Evolutionary conservation across 2,797 vertebrate species (phyloP), one percentile per base, ranked within the genome.

Genomic region (Hafferia zeledoni): DNA sequence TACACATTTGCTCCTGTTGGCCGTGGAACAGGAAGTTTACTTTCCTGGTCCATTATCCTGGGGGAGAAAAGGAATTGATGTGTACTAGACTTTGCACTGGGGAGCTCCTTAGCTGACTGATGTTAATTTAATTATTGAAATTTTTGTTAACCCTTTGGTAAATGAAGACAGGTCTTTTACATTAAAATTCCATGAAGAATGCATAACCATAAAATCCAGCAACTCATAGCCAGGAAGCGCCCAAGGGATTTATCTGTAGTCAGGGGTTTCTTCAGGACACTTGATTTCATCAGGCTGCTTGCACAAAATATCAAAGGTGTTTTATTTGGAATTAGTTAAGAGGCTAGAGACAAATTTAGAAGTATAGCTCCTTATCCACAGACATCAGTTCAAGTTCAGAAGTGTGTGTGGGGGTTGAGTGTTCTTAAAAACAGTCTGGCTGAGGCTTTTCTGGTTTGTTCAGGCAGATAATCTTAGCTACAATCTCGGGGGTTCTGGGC

Each of bases 71-170:
- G 35, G 83, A 71, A 59, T 53, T 95, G 61, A 37, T 93, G 71
- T 78, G 83, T 85, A 68, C 72, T 59, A 59, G 70, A 22, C 70
- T 81, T 78, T 90, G 64, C 79, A 78, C 55, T 47, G 46, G 74
- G 82, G 55, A 96, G 30, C 39, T 84, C 35, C 86, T 83, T 60
- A 90, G 63, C 44, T 59, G 60, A 89, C 59, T 95, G 59, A 49
- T 67, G 75, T 81, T 91, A 91, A 93, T 90, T 94, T 88, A 94
- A 94, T 92, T 92, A 94, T 78, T 76, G 83, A 74, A 60, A 15
- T 56, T 88, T 95, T 94, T 85, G 46, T 96, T 96, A 97, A 96
- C 87, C 72, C 92, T 81, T 94, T 90, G 55, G 28, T 90, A 85
- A 83, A 55, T 25, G 23, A 94, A 95, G 83, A 50, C 44, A 53